phyloP scores from a whole-genome alignment of 2,797 vertebrate genomes.

The Heliangelus exortis region DNA sequence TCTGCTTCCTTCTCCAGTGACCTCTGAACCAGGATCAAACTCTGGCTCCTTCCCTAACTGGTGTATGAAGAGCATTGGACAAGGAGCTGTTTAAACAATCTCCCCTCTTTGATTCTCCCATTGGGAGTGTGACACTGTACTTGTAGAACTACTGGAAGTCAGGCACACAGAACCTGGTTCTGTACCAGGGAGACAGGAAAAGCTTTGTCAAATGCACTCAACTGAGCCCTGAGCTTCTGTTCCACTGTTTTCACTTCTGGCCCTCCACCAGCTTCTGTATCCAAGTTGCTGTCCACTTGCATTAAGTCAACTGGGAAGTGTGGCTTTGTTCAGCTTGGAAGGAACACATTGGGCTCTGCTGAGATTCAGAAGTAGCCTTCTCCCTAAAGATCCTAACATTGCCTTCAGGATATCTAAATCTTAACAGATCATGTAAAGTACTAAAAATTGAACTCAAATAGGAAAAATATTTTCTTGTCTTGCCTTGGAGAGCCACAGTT shows the following conservation, averaged over 20 bases:
- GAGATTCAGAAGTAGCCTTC: background rate
- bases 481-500: background rate
- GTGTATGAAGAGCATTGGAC: background rate
- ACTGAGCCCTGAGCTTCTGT: background rate
- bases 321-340: background rate
- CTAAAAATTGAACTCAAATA: background rate
- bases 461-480: background rate
- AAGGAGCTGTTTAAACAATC: background rate
- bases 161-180: accelerated
- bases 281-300: background rate
- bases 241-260: background rate
- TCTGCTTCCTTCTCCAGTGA: background rate
- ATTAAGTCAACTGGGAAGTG: background rate
- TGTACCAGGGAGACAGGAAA: background rate
- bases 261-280: background rate
- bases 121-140: background rate
- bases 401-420: background rate
- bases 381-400: background rate
- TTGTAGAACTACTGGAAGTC: background rate
- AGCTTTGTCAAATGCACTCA: background rate
- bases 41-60: background rate
- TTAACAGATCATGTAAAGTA: background rate
- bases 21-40: background rate
- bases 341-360: background rate
- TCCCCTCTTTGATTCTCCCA: background rate